Conservation (phyloP, 2,113 vertebrate species). For the Genyomyrus donnyi region DNA sequence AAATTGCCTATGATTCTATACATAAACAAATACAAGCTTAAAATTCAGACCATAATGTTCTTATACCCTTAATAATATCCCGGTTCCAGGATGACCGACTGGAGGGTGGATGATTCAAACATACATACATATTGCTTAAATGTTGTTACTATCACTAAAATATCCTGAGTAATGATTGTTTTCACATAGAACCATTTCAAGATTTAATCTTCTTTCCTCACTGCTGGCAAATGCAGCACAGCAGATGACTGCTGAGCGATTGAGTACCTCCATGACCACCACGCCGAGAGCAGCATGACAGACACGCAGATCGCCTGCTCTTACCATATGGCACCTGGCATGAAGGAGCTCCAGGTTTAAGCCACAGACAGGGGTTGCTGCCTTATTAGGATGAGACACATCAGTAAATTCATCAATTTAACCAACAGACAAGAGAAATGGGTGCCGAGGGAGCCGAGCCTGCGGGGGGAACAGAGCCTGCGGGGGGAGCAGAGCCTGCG, state of each 20-base stretch:
- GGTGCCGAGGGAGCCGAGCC: not conserved
- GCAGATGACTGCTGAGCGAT: not conserved
- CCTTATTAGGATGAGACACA: not conserved
- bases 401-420: not conserved
- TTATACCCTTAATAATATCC: not conserved
- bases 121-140: not conserved
- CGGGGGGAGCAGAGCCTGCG: too few relatives aligned
- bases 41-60: not conserved
- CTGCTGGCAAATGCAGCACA: not conserved
- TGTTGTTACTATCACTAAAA: not conserved
- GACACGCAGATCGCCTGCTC: not conserved
- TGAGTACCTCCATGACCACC: not conserved
- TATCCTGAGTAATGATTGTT: not conserved
- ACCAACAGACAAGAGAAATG: not conserved
- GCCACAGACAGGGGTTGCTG: not conserved
- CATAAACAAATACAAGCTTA: not conserved
- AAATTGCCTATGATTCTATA: not conserved
- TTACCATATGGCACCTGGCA: not conserved
- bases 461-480: too few relatives aligned
- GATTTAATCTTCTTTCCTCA: not conserved
- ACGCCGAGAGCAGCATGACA: not conserved
- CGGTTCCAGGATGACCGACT: not conserved
- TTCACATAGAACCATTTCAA: not conserved
- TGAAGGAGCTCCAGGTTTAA: not conserved
- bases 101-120: not conserved